phyloP scores from a whole-genome alignment of 2,113 vertebrate genomes.

The Corythoichthys intestinalis region DNA sequence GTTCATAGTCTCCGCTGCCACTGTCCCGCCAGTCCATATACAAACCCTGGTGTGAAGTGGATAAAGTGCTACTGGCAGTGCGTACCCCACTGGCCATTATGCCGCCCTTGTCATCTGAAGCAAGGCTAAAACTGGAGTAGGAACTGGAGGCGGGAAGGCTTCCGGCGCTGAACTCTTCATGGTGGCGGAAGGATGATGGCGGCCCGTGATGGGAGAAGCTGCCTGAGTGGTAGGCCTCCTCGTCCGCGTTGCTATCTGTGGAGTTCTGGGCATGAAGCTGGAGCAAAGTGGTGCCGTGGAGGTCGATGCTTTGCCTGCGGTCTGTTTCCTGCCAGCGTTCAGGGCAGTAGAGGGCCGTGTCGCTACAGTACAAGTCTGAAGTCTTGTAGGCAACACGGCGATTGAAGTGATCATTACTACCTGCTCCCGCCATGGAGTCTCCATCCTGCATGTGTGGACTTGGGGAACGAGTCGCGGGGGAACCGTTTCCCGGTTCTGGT shows the following conservation, averaged over 20 bases:
- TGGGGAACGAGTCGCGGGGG: conserved; percentile 76
- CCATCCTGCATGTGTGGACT: conserved; percentile 72
- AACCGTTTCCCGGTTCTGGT: conserved; percentile 78
- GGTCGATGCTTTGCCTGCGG: conserved; percentile 82
- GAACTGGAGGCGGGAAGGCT: conserved; percentile 86
- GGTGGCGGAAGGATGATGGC: conserved; percentile 65
- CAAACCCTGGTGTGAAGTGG: conserved; percentile 85
- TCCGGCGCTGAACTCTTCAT: conserved; percentile 74
- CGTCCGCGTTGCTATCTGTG: conserved; percentile 82
- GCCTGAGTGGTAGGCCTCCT: conserved; percentile 78
- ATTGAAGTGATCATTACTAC: conserved; percentile 72
- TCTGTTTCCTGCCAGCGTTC: conserved; percentile 77
- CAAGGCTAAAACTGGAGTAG: conserved; percentile 90
- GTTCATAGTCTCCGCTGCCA: conserved; percentile 73
- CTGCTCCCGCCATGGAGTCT: conserved; percentile 65
- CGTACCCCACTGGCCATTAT: conserved; percentile 66
- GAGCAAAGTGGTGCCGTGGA: conserved; percentile 71
- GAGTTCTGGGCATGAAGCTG: conserved; percentile 83
- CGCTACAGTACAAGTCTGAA: conserved; percentile 87
- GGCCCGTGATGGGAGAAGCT: conserved; percentile 79
- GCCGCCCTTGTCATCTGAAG: conserved; percentile 84
- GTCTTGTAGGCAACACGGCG: conserved; percentile 79
- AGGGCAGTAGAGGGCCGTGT: conserved; percentile 90
- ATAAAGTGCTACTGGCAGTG: conserved; percentile 77
- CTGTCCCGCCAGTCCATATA: conserved; percentile 83